Percentiles rank a stretch among this genome's conserved stretches.
These are phyloP conservation scores for Akabosia matsudoensis DNA, from an alignment of 1,140 invertebrate genomes.

Conservation along the genomic window DNA sequence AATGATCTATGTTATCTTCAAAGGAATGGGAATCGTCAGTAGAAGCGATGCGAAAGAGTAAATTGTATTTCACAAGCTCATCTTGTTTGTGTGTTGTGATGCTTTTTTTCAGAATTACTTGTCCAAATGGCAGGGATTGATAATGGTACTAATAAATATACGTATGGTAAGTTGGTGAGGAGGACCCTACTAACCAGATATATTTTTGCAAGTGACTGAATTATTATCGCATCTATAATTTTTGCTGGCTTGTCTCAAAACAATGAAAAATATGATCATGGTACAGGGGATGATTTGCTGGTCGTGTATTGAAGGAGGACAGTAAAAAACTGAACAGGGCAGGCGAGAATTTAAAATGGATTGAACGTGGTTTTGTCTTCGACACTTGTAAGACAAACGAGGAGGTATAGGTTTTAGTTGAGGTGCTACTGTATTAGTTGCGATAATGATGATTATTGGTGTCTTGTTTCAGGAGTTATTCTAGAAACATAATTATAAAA, in stretches of 20 bases:
- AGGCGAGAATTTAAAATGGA: not conserved
- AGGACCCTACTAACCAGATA: too few species aligned
- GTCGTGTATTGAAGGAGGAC: not conserved
- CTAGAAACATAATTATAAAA: too few species aligned
- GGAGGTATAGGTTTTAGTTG: not conserved
- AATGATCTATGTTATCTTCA: too few species aligned
- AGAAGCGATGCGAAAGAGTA: too few species aligned
- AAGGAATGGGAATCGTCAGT: too few species aligned
- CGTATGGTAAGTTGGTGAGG: too few species aligned
- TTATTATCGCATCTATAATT: not conserved
- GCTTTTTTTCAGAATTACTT: too few species aligned
- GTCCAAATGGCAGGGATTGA: too few species aligned
- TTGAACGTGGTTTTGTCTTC: not conserved
- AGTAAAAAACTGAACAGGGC: not conserved
- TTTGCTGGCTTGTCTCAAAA: not conserved
- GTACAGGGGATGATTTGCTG: not conserved
- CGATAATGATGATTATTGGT: not conserved
- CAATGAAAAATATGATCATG: not conserved
- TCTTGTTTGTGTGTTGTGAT: too few species aligned
- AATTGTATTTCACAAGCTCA: too few species aligned
- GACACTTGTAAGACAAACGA: not conserved
- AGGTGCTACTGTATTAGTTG: not conserved
- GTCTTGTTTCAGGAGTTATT: not conserved
- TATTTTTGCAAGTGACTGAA: not conserved
- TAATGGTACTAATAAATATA: too few species aligned